Base-by-base conservation (phyloP, 64 coral and sea anemone genomes). In the Acropora tenuis region DNA sequence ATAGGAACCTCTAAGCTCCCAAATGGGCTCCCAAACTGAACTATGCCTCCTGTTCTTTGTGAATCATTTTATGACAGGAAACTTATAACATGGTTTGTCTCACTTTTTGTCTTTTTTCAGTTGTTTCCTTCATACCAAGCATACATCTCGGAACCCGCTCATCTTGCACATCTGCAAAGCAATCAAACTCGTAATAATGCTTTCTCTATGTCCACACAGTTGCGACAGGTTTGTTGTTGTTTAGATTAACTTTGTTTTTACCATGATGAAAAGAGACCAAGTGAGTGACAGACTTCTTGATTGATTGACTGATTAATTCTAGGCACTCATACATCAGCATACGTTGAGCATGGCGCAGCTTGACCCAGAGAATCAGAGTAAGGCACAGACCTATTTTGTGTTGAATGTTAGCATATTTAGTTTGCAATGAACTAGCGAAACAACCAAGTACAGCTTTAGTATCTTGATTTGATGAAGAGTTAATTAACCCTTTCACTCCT, bases 291-390 rank as follows among this genome's bases (percentile, higher is more conserved):
- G 61, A 13, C 17, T 66, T 9, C 8, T 66, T 66, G 61, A 66
- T 66, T 66, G 61, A 66, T 66, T 66, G 0, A 5, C 8, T 71
- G 68, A 44, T 80, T 71, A 20, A 53, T 65, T 55, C 13, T 60
- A 97, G 95, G 95, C 91, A 30, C 84, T 97, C 7, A 93, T 97
- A 47, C 87, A 97, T 46, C 95, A 97, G 76, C 95, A 97, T 78
- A 80, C 95, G 5, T 76, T 97, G 41, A 97, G 92, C 73, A 93
- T 94, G 83, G 95, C 95, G 8, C 92, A 93, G 77, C 55, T 97
- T n/a, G 92, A 97, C 52, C 88, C 92, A 78, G 92, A 97, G 63
- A 85, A 97, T 81, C 88, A 92, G 63, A 97, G 95, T 97, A 94
- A 96, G 80, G 17, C 41, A 4, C 4, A 68, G 48, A 55, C 52